Evolutionary conservation across 2,113 vertebrate genomes (phyloP), one percentile per base, ranked within the genome.

Genomic region (Oplegnathus fasciatus): DNA sequence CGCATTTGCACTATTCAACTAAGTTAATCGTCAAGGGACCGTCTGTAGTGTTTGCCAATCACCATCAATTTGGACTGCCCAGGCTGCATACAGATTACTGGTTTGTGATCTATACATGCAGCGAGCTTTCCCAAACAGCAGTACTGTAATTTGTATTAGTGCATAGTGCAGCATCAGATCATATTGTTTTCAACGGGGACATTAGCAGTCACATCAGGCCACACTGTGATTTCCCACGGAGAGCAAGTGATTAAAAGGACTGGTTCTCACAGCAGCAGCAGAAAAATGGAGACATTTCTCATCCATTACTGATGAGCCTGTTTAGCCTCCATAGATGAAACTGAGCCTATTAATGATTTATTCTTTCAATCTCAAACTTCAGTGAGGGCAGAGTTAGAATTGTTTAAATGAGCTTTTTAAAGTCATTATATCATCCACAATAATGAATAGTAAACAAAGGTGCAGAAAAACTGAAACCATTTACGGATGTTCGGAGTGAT

Each of bases 261-360:
- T 24, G 62, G 9, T 65, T 85, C 58, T 68, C 46, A 57, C 40
- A 85, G 66, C 60, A 11, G 68, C 22, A 1, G 50, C 28, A 73
- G 60, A 80, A 68, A 65, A 82, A 80, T 55, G 5, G 42, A 88
- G 37, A 60, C 40, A 60, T 82, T 77, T 85, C 34, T 86, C 66
- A 87, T 90, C 34, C 24, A 80, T 86, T 84, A 86, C 78, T 82
- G 68, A 90, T 85, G 83, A 78, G 82, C 68, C 72, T 61, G 75
- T 83, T 88, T 79, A 62, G 77, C 34, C 65, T 84, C 32, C 46
- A 55, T 17, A 73, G 64, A 89, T 83, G 57, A 80, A 88, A 86
- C 48, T 64, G 64, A 50, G 40, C 69, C 77, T 55, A 85, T 70
- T 74, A 73, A 88, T 79, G 32, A 58, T 61, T 65, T 67, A 79